phyloP scores from a whole-genome alignment of 2,113 vertebrate species.

The Corythornis madagascariensis region DNA sequence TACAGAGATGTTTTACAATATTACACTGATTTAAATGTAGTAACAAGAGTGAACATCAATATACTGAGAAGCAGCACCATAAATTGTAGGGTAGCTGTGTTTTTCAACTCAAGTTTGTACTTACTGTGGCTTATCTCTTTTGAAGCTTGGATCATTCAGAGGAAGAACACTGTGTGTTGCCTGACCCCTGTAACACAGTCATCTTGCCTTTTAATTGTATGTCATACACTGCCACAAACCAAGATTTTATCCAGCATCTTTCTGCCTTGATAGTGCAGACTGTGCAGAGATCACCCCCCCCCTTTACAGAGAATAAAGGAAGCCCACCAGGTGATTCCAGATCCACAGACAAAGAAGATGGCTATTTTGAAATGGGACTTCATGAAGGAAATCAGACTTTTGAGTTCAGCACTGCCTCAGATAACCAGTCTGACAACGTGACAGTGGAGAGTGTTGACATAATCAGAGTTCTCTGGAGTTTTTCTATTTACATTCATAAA shows the following conservation, averaged over 20 bases:
- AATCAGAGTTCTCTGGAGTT: constrained; percentile 84
- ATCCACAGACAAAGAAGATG: constrained; percentile 76
- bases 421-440: constrained; percentile 8
- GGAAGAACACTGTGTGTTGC: constrained; percentile 66
- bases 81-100: background rate
- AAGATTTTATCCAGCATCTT: constrained; percentile 85
- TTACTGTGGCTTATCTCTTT: constrained; percentile 7
- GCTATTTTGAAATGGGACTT: constrained; percentile 96
- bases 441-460: constrained; percentile 68
- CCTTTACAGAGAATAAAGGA: constrained; percentile 62
- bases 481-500: constrained; percentile 82
- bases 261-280: constrained; percentile 78
- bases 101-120: background rate
- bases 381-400: constrained; percentile 78
- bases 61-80: background rate
- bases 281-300: constrained; percentile 56
- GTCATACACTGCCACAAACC: constrained; percentile 80
- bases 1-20: background rate
- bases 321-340: background rate
- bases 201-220: constrained; percentile 84
- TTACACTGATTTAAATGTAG: background rate
- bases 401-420: constrained; percentile 58
- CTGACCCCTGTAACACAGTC: constrained; percentile 68
- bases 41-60: background rate
- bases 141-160: constrained; percentile 69